A percentile compares a stretch with the other conserved stretches of the same genome.
phyloP scores from a whole-genome alignment of 2,888 invertebrate genomes.

The Eupelmus urozonus region DNA sequence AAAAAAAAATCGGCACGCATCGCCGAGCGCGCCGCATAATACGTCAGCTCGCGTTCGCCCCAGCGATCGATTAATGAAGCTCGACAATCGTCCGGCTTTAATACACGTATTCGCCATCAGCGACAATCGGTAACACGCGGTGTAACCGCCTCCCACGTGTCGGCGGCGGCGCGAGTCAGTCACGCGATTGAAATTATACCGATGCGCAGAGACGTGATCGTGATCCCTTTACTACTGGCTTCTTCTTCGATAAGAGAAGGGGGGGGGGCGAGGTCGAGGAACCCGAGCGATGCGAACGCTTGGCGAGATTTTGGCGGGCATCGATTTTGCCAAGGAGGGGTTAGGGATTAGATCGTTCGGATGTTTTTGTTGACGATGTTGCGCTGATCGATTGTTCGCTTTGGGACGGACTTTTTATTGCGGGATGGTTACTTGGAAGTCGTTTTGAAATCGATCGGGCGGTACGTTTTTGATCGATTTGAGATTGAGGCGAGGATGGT shows the following conservation, averaged over 20 bases:
- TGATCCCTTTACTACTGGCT: neutral
- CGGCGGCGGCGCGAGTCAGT: slow-evolving; percentile 23
- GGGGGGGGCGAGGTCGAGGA: slow-evolving; percentile 29
- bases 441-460: too few species aligned
- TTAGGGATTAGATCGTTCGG: too few species aligned
- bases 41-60: slow-evolving; percentile 27
- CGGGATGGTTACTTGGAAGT: too few species aligned
- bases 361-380: too few species aligned
- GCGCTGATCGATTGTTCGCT: too few species aligned
- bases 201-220: slow-evolving; percentile 12
- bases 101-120: neutral
- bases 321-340: too few species aligned
- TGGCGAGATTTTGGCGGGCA: too few species aligned
- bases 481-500: too few species aligned
- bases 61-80: slow-evolving; percentile 58
- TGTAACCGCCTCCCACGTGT: neutral
- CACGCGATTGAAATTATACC: slow-evolving; percentile 44
- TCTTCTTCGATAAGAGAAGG: neutral
- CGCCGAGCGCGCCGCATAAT: neutral
- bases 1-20: too few species aligned
- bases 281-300: neutral
- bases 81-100: slow-evolving; percentile 40
- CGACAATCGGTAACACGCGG: slow-evolving; percentile 47
- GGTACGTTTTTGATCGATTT: too few species aligned
- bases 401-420: too few species aligned